Evolutionary conservation across 1,140 invertebrate genomes (phyloP).

Genomic region (Hestina assimilis): DNA sequence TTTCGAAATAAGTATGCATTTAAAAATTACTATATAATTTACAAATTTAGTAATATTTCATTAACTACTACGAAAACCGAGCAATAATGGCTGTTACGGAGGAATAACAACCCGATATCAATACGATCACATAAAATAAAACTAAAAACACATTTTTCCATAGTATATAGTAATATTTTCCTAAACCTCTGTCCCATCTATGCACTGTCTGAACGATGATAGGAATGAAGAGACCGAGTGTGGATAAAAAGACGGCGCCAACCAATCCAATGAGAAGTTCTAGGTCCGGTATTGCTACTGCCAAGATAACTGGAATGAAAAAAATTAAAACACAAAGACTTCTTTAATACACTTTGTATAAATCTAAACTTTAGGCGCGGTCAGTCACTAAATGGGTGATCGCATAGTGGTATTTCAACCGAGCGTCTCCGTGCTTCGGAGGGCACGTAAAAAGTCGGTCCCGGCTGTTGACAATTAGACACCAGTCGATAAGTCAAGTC

Average conservation of each 20-base stretch:
- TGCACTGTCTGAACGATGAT: conserved; percentile 89
- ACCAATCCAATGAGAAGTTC: conserved; percentile 93
- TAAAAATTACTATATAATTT: too few species aligned
- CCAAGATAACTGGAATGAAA: conserved; percentile 83
- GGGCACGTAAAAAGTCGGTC: too few species aligned
- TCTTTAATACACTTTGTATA: too few species aligned
- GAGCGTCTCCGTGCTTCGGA: too few species aligned
- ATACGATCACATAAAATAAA: conserved; percentile 53
- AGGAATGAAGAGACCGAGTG: conserved; percentile 91
- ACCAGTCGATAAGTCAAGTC: too few species aligned
- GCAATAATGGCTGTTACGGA: conserved; percentile 47
- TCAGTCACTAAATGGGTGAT: too few species aligned
- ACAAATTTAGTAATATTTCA: too few species aligned
- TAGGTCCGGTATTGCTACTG: conserved; percentile 87
- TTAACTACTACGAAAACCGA: conserved; percentile 22
- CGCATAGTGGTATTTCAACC: too few species aligned
- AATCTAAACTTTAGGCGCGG: too few species aligned
- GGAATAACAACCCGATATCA: conserved; percentile 59
- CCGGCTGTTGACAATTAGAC: too few species aligned
- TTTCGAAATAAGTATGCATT: too few species aligned
- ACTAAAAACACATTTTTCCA: conserved; percentile 81
- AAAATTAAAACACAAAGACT: too few species aligned
- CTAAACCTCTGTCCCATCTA: conserved; percentile 81
- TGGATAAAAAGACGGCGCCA: conserved; percentile 91
- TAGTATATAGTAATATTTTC: conserved; percentile 80